Percentiles rank a stretch among this genome's conserved stretches.
phyloP scores from a whole-genome alignment of 2,888 invertebrate genomes.

The Dynastes tityus region DNA sequence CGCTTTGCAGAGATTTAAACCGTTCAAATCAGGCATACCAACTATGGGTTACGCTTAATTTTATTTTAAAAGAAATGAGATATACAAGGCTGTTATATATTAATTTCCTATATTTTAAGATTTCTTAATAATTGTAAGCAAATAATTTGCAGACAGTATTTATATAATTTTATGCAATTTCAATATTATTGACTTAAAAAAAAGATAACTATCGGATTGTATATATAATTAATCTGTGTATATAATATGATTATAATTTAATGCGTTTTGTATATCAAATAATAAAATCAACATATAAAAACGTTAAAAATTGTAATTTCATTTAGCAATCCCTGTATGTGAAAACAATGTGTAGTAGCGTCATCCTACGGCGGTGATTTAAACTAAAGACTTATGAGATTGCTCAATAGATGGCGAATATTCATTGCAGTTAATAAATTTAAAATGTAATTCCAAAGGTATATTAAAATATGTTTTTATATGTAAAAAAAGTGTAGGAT shows the following conservation, averaged over 20 bases:
- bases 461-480: too few relatives aligned
- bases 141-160: slow-evolving; percentile 33
- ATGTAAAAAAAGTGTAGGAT: too few relatives aligned
- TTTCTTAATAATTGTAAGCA: not conserved
- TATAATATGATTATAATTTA: not conserved
- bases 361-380: too few relatives aligned
- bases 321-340: too few relatives aligned
- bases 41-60: not conserved
- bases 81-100: not conserved
- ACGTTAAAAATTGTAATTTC: too few relatives aligned
- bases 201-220: not conserved
- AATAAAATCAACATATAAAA: not conserved
- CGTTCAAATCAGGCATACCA: not conserved
- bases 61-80: not conserved
- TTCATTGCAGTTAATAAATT: too few relatives aligned
- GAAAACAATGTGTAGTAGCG: too few relatives aligned
- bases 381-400: too few relatives aligned
- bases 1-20: slow-evolving; percentile 7
- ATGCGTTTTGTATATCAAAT: not conserved
- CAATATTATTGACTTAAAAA: slow-evolving; percentile 1
- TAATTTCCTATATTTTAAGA: not conserved
- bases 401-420: too few relatives aligned
- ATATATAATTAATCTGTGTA: not conserved
- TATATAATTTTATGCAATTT: slow-evolving; percentile 43
- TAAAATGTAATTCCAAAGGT: too few relatives aligned